A percentile compares a stretch with the other conserved stretches of the same genome.
Conservation (phyloP, 2,888 invertebrate species). For the Drosophila anceps region DNA sequence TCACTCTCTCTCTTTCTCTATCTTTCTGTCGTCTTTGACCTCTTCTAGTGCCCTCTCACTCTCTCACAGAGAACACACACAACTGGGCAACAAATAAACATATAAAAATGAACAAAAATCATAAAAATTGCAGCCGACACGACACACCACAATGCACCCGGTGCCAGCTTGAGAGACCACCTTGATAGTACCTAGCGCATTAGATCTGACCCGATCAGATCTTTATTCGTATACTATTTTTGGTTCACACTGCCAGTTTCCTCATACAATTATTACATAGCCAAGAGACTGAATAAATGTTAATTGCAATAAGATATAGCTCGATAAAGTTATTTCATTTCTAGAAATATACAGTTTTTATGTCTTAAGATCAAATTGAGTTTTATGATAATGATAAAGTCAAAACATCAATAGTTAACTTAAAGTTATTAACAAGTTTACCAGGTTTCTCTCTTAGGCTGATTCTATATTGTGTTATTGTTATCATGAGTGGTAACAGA, state of each 20-base stretch:
- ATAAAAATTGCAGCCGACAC: conserved; percentile 79
- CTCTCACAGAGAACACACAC: conserved; percentile 7
- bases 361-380: too few relatives aligned
- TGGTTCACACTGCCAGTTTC: conserved; percentile 12
- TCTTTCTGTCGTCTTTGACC: conserved; percentile 10
- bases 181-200: conserved; percentile 56
- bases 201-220: conserved; percentile 37
- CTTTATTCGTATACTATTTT: conserved; percentile 43
- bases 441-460: too few relatives aligned
- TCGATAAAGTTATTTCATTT: not conserved
- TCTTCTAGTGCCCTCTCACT: conserved; percentile 4
- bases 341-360: too few relatives aligned
- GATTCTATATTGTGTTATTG: too few relatives aligned
- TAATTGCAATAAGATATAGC: not conserved
- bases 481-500: not conserved
- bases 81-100: conserved; percentile 73
- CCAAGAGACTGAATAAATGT: not conserved
- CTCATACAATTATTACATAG: conserved; percentile 1
- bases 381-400: too few relatives aligned
- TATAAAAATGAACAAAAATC: conserved; percentile 74
- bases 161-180: conserved; percentile 70
- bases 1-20: conserved; percentile 3
- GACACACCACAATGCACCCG: conserved; percentile 70
- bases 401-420: too few relatives aligned
- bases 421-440: too few relatives aligned